Evolutionary conservation across 1,140 invertebrate genomes (phyloP).

Genomic region (Glomeris maerens): DNA sequence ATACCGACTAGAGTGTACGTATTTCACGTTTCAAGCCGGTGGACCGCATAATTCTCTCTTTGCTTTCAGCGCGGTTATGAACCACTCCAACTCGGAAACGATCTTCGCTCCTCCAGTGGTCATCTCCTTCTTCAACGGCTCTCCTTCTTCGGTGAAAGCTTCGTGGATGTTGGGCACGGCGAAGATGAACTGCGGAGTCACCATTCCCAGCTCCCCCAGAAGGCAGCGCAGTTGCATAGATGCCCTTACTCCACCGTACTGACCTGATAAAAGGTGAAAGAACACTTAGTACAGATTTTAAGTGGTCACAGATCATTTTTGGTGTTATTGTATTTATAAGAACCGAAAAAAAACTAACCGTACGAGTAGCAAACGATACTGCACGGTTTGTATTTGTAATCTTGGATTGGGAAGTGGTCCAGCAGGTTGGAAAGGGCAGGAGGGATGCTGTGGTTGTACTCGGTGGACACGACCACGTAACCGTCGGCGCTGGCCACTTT

Average conservation of each 20-base stretch:
- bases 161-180: slow-evolving; percentile 29
- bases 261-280: slow-evolving; percentile 25
- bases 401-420: slow-evolving; percentile 32
- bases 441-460: slow-evolving; percentile 36
- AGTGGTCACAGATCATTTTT: background rate
- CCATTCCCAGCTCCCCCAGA: slow-evolving; percentile 34
- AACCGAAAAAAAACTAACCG: slow-evolving; percentile 23
- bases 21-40: too few species aligned
- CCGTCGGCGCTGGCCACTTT: slow-evolving; percentile 27
- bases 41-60: slow-evolving; percentile 14
- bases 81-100: slow-evolving; percentile 32
- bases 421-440: slow-evolving; percentile 34
- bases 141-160: slow-evolving; percentile 28
- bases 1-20: too few species aligned
- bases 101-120: slow-evolving; percentile 21
- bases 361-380: slow-evolving; percentile 34
- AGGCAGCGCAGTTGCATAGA: slow-evolving; percentile 31
- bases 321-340: too few species aligned
- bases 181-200: slow-evolving; percentile 31
- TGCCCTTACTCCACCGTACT: slow-evolving; percentile 34
- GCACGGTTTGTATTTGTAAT: slow-evolving; percentile 32
- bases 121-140: slow-evolving; percentile 24
- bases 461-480: slow-evolving; percentile 32
- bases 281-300: background rate
- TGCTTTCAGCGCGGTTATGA: slow-evolving; percentile 27